Evolutionary conservation across 2,113 vertebrate species (phyloP).

Genomic region (Albula goreensis): DNA sequence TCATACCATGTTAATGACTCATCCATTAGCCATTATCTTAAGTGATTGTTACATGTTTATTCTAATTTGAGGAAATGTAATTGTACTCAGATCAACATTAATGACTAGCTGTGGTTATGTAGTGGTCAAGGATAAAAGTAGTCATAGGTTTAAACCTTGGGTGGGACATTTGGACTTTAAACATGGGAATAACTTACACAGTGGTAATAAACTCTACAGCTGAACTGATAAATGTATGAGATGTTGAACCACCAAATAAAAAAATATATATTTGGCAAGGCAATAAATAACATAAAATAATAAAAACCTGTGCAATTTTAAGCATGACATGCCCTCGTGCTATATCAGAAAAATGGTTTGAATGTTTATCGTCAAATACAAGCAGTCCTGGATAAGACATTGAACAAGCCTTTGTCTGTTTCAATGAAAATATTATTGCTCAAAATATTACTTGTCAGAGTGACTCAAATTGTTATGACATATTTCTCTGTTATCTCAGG

Average conservation of each 20-base stretch:
- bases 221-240: not conserved
- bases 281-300: not conserved
- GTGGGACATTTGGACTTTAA: not conserved
- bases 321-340: not conserved
- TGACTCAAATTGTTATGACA: not conserved
- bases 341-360: not conserved
- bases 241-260: not conserved
- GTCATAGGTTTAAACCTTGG: not conserved
- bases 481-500: not conserved
- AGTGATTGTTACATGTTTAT: not conserved
- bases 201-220: not conserved
- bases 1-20: not conserved
- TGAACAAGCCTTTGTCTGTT: not conserved
- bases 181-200: not conserved
- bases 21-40: not conserved
- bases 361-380: not conserved
- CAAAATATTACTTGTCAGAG: not conserved
- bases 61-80: not conserved
- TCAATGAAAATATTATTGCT: slow-evolving; percentile 7
- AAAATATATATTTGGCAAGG: not conserved
- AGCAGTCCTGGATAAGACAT: not conserved
- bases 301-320: not conserved
- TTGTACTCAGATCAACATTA: not conserved
- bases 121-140: not conserved
- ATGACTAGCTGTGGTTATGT: not conserved